Evolutionary conservation across 2,113 vertebrate genomes (phyloP), one percentile per base, ranked within the genome.

Genomic region (Mesitornis unicolor): DNA sequence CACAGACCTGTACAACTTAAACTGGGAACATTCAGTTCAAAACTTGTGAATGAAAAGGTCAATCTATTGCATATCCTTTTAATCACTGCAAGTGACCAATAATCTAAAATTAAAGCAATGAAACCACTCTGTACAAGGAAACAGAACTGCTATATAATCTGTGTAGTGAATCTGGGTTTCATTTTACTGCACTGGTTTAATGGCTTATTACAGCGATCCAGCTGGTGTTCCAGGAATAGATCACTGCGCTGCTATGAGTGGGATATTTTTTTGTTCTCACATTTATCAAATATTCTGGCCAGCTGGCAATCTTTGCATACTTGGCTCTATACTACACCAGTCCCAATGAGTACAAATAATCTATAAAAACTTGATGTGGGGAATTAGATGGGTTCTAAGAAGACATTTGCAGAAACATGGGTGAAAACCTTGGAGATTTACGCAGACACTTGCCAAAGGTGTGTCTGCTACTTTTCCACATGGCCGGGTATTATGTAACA

Each of bases 201-300:
- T 69, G 84, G 89, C 71, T 84, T 87, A 92, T 82, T 91, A 88
- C 85, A 93, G 76, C 84, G 93, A 94, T 84, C 61, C 94, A 94
- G 96, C 86, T 95, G 93, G 53, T 86, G 76, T 95, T 97, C 93
- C 91, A 94, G 86, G 93, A 97, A 95, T 86, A 96, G 91, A 76
- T 97, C 80, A 51, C 8, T 95, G 95, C 3, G 14, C 83, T 94
- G 96, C 83, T 92, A 69, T 68, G 82, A 81, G 60, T 64, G 75
- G 87, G 90, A 84, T 88, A n/a, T 95, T 86, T 75, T 89, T 74
- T 83, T 85, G 78, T 90, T 95, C 87, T 93, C 79, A 95, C 82
- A 93, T 78, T 67, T 85, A 67, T 85, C 77, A 92, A 94, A 64
- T 80, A 85, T 85, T 96, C 94, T 94, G 93, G 93, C 95, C 80